Percentiles rank a stretch among this genome's conserved stretches.
phyloP scores from a whole-genome alignment of 2,888 invertebrate genomes.

The Dryadula phaetusa region DNA sequence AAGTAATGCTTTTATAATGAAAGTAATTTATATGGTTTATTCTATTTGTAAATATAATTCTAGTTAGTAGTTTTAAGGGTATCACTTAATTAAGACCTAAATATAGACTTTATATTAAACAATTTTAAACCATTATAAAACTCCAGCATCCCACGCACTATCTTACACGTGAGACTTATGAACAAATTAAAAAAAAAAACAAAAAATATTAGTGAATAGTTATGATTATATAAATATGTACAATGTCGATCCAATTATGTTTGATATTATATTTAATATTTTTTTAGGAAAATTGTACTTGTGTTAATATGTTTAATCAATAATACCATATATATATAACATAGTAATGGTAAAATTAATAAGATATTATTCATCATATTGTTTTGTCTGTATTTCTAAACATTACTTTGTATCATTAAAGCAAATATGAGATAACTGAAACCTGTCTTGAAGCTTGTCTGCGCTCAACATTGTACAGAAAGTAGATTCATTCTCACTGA shows the following conservation, averaged over 20 bases:
- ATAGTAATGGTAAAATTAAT: background rate
- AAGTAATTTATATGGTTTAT: background rate
- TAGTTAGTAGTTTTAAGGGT: background rate
- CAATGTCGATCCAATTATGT: too few species aligned
- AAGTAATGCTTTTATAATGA: background rate
- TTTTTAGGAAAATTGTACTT: too few species aligned
- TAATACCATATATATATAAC: too few species aligned
- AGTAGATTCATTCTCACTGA: slow-evolving; percentile 65
- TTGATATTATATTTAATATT: too few species aligned
- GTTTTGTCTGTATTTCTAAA: background rate
- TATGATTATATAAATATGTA: too few species aligned
- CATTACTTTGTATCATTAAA: background rate
- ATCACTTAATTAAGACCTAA: too few species aligned
- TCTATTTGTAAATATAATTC: background rate
- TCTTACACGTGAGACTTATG: background rate
- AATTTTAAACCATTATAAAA: background rate
- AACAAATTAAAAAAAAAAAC: too few species aligned
- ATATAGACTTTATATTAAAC: too few species aligned
- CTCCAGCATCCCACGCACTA: background rate
- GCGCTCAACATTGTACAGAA: slow-evolving; percentile 54
- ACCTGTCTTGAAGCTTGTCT: slow-evolving; percentile 35
- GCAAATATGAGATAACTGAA: slow-evolving; percentile 16
- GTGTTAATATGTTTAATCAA: too few species aligned
- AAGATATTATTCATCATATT: background rate
- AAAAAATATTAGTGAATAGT: too few species aligned